Base-by-base conservation (phyloP, 2,113 vertebrate genomes). In the Craseonycteris thonglongyai region DNA sequence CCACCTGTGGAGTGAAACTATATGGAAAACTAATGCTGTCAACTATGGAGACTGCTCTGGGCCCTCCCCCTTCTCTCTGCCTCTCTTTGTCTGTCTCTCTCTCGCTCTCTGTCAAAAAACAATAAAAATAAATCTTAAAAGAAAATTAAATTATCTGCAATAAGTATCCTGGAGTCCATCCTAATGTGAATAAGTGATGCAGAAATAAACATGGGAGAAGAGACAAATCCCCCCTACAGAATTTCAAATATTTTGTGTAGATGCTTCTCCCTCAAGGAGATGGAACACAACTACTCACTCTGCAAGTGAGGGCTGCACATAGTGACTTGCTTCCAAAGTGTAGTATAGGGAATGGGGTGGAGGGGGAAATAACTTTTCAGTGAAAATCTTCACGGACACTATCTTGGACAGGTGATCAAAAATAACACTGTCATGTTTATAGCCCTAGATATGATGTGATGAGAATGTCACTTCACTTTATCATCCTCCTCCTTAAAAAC, bases 161-260 rank as follows among this genome's bases (percentile, higher is more conserved):
- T 75, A 89, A 81, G 42, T 71, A 76, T 76, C 15, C 22, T 88
- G 68, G 61, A 81, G 28, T 56, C 33, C n/a, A 71, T 81, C 87
- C 8, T 66, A 18, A 63, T 93, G 26, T 88, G n/a, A 84, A 84
- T 45, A 15, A 91, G 45, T 63, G 6, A 79, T 76, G 42, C 76
- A 63, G 81, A 68, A 69, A 58, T 74, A 81, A 26, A 58, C 56
- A 45, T 68, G 45, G 47, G 28, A 88, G 33, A 74, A 79, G 22
- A 76, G 54, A 51, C 35, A 47, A 59, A 83, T 72, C 14, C 72
- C 72, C 19, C 42, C 30, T 7, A 35, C 26, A 63, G 18, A 92
- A 92, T 76, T 75, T 28, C 45, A 94, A 79, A 47, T 90, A 42
- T 82, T 90, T 93, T 92, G 81, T 63, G 5, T 78, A 63, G 54